Evolutionary conservation across 1,140 invertebrate genomes (phyloP), one percentile per base, ranked within the genome.

Genomic region (Trachymyrmex cornetzi): DNA sequence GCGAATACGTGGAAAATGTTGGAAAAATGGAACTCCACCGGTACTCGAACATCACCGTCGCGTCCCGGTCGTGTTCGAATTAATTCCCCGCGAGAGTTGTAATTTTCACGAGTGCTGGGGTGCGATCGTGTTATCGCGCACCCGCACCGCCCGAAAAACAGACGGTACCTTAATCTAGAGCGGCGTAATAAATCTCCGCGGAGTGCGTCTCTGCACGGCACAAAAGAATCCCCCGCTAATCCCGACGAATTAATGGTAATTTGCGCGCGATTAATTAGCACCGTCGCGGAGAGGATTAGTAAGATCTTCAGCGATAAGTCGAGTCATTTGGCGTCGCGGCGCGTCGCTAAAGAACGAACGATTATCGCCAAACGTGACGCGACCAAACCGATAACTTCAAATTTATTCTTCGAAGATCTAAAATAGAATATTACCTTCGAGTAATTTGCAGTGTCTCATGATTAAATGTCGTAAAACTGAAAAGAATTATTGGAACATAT

Each of bases 191-290:
- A 82, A 82, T 74, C 80, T 59, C 79, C 64, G 64, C 48, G n/a
- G 55, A 77, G 57, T 63, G 72, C 71, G 81, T 75, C 81, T 84
- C 55, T 38, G 69, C 14, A 27, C 38, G 81, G 77, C 66, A 55
- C 66, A 77, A 77, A 44, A 77, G 72, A 85, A 77, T 77, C 38
- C 71, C 71, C 55, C 66, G 69, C 48, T 86, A 86, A 88, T 67
- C 57, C 84, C 50, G 59, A 14, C 66, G 71, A 79, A 88, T 88
- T 88, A 88, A 88, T 79, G 87, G 64, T 72, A 77, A 86, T 86
- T 88, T 77, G 75, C 87, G 74, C 61, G 34, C 64, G 85, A 88
- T 88, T 88, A 86, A 88, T 88, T 86, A 86, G 82, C 87, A 86
- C 57, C 19, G 53, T 50, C 66, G 44, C 57, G 64, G 30, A 85